Evolutionary conservation across 1,140 invertebrate species (phyloP), one percentile per base, ranked within the genome.

Genomic region (Acromyrmex charruanus): DNA sequence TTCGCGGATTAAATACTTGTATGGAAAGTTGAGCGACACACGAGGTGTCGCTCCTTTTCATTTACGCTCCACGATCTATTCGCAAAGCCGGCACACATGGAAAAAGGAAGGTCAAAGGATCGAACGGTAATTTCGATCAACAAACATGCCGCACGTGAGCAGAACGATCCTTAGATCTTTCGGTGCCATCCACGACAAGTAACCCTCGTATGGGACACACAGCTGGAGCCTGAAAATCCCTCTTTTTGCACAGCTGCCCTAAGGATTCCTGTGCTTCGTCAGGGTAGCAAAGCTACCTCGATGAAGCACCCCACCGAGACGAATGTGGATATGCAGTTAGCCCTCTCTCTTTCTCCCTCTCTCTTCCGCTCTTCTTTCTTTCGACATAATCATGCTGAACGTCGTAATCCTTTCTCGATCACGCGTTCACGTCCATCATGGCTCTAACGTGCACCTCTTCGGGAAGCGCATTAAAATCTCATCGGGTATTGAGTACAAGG

Each of bases 341-440:
- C 63, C 35, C 88, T 79, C 59, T 74, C 77, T 69, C 49, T 77
- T 3, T 39, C n/a, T 35, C 44, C 51, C 58, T 63, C 49, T 81
- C 63, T 21, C 68, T 44, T 5, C 18, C 16, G 51, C 21, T 87
- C 21, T 71, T 79, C 39, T 85, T 61, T 77, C 39, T 85, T 35
- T 66, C 49, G 25, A 88, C 86, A 89, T 88, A 87, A 91, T 92
- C 91, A 75, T 81, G 79, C 68, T 53, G 65, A 77, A 61, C 16
- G 61, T 79, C 86, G 63, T 93, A 94, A 95, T 94, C 94, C 94
- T 94, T 94, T 92, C 90, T 89, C 91, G 90, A 94, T 94, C 92
- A 90, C 65, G 89, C 91, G 87, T 92, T 93, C 74, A 86, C 88
- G 93, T 94, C 93, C 92, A 92, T 91, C 87, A 85, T 74, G 88